Evolutionary conservation across 2,888 invertebrate genomes (phyloP), one percentile per base, ranked within the genome.

Genomic region (Synanthedon andrenaeformis): DNA sequence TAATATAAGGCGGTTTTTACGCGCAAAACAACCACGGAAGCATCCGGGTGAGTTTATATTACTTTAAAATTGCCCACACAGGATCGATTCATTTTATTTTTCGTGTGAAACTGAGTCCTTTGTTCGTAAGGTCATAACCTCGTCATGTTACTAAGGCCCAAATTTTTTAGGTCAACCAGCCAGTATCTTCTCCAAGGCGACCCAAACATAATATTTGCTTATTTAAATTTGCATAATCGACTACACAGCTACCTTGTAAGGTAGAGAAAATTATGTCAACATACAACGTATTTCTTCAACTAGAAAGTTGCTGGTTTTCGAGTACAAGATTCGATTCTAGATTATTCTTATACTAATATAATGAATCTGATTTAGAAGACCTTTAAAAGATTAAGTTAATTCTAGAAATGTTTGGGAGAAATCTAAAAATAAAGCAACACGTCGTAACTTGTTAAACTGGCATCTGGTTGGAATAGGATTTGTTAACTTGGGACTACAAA

Each of bases 21-120:
- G 57, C 57, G 66, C 67, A 72, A 75, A 72, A 58, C 64, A 72
- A 73, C 76, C 71, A 81, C 83, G 84, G 84, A 79, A 78, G 85
- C 83, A 82, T 85, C 86, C 86, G 86, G 87, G 87, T 87, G 62
- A 82, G 87, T 81, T 53, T 56, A 52, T 62, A 59, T 61, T 62
- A 58, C 59, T 58, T 56, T 63, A 65, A 57, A 56, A 56, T 23
- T 52, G 49, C 54, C 42, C 57, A 55, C 54, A 57, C 55, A 54
- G 42, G 49, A 54, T 51, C 58, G 56, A 59, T 66, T 64, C 57
- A 57, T 53, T 58, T 62, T 62, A 42, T 56, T 58, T 66, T 64
- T 57, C 42, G 58, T 60, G 56, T 57, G 55, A 66, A 67, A 60
- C 59, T 64, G 51, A 28, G 55, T 59, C 62, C 45, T 61, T 67